Evolutionary conservation across 2,113 vertebrate genomes (phyloP), one percentile per base, ranked within the genome.

Genomic region (Nycticryphes semicollaris): DNA sequence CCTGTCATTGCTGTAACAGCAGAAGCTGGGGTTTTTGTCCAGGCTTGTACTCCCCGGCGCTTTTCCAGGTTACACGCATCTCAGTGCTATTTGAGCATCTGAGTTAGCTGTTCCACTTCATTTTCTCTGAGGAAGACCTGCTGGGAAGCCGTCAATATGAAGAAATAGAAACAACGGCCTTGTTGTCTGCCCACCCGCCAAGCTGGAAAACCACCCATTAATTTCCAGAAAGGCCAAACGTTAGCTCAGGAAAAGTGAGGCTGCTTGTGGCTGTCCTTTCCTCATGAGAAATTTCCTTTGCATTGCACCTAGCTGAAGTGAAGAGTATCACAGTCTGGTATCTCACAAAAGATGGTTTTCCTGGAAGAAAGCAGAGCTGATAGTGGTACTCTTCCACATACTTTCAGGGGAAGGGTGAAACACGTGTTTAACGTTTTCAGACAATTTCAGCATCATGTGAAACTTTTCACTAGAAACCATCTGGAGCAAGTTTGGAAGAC

Each of bases 371-470:
- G 35, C 28, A 91, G 74, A 48, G 21, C 18, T 13, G 2, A 17
- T 0, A 20, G 30, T 1, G 3, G 9, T 6, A 13, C 14, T 31
- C 17, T 23, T 69, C 59, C 79, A 41, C 2, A 0, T 25, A 18
- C 20, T 79, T 39, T 48, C n/a, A 69, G 23, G 20, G 10, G 10
- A 84, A 74, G 23, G 28, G 28, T 33, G 27, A 66, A 72, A 43
- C 0, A 0, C 3, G 4, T 18, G 24, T 11, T 76, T 10, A 6
- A 23, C 3, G 18, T n/a, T 68, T 60, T 37, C 19, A 12, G 48
- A 8, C 22, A 16, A 18, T 39, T 62, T 20, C 62, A 90, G 56
- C 73, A 67, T 27, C 18, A 5, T 3, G 25, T 9, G 18, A 72
- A 24, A 64, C 14, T 25, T 79, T 79, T 48, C 63, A 62, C 28